Evolutionary conservation across 2,888 invertebrate genomes (phyloP), one percentile per base, ranked within the genome.

Genomic region (Parelbella ahira): DNA sequence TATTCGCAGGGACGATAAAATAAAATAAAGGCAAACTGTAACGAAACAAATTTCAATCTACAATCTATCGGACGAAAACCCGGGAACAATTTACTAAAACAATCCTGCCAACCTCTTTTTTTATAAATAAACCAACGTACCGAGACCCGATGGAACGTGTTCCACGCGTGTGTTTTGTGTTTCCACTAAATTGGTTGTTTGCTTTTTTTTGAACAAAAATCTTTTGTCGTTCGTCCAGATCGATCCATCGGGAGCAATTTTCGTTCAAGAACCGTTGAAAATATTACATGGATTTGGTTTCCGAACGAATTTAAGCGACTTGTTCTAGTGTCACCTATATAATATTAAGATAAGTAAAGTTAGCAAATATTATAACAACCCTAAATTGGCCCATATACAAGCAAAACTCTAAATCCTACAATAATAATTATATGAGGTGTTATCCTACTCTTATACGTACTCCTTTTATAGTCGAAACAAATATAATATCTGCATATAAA

Each of bases 1-100:
- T 20, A 33, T 33, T 27, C 33, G 27, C 13, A 27, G 34, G 24
- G 36, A 11, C 42, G 42, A 64, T 59, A 63, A 70, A 75, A 79
- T 79, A 76, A 74, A 79, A 78, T 75, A 76, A 78, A 72, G 61
- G 61, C 53, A 50, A 65, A 66, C 51, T 54, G 63, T 63, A 62
- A 53, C 65, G 59, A 62, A 73, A 72, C 76, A 75, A 74, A 75
- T 78, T 79, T 77, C 78, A 76, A 77, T 76, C 72, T 60, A 48
- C 63, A 65, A 66, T 66, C 65, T 68, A 69, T 62, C 54, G 54
- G 49, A 50, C 53, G 57, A 53, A 60, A 60, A 60, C 55, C 57
- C 62, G 59, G 54, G 43, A 44, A 59, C 68, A 64, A 74, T 74
- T 78, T 71, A 60, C 60, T 60, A 67, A 77, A 79, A 79, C 79